These are phyloP conservation scores for Coccyzus lansbergi DNA, from an alignment of 2,797 vertebrate genomes.

Conservation along the genomic window DNA sequence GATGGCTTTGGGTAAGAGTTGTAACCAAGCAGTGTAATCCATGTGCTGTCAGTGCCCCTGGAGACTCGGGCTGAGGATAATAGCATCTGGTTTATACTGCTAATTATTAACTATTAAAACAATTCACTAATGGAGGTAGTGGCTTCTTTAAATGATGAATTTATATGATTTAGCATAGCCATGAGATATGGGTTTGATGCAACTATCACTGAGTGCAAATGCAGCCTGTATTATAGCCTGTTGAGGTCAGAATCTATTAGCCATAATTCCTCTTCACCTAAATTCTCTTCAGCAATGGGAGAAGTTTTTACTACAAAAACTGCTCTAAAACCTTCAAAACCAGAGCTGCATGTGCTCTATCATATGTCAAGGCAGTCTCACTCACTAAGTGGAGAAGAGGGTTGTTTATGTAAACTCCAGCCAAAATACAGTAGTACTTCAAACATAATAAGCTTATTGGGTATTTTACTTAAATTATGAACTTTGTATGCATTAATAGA, in stretches of 20 bases:
- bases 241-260: slow-evolving; percentile 67
- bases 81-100: not conserved
- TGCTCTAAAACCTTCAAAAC: not conserved
- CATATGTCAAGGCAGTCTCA: not conserved
- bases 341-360: not conserved
- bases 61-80: slow-evolving; percentile 20
- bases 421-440: not conserved
- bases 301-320: slow-evolving; percentile 19
- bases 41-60: not conserved
- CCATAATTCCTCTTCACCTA: slow-evolving; percentile 3
- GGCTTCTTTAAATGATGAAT: slow-evolving; percentile 52
- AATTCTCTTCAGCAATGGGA: slow-evolving; percentile 10
- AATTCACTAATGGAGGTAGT: slow-evolving; percentile 63
- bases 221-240: slow-evolving; percentile 24
- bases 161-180: slow-evolving; percentile 16
- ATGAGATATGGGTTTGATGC: slow-evolving; percentile 19
- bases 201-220: slow-evolving; percentile 34
- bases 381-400: not conserved
- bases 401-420: not conserved
- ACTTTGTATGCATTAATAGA: not conserved
- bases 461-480: not conserved
- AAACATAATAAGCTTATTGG: not conserved
- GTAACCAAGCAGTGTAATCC: not conserved
- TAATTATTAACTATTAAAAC: slow-evolving; percentile 64
- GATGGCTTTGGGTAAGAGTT: not conserved